Evolutionary conservation across 2,888 invertebrate genomes (phyloP).

Genomic region (Dolichomitus sp.): DNA sequence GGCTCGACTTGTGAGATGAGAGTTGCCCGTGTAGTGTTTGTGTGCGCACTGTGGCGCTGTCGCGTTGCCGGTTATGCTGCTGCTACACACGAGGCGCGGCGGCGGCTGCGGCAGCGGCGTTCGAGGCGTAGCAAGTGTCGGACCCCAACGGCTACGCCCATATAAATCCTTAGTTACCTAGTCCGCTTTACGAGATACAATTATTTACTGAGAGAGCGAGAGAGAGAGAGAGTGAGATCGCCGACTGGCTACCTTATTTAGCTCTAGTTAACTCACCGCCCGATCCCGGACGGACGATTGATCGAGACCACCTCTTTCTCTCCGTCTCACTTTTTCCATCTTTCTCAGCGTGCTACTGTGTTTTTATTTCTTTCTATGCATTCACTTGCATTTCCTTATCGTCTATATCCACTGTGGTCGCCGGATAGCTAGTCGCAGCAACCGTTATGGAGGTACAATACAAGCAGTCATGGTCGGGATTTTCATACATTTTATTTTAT

Average conservation of each 20-base stretch:
- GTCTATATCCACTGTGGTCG: background rate
- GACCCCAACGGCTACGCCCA: constrained; percentile 79
- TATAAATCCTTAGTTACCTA: constrained; percentile 81
- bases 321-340: constrained; percentile 50
- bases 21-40: constrained; percentile 69
- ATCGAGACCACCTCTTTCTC: constrained; percentile 69
- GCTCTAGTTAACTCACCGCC: constrained; percentile 78
- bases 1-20: constrained; percentile 18
- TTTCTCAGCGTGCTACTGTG: constrained; percentile 24
- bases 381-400: constrained; percentile 37
- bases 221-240: constrained; percentile 61
- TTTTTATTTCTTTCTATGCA: constrained; percentile 9
- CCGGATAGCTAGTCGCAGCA: background rate
- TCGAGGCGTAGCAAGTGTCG: constrained; percentile 76
- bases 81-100: constrained; percentile 51
- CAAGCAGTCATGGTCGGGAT: background rate
- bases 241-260: constrained; percentile 78
- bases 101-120: constrained; percentile 48
- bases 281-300: constrained; percentile 73
- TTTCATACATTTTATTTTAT: background rate
- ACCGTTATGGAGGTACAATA: constrained; percentile 8
- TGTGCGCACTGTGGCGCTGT: constrained; percentile 42
- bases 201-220: constrained; percentile 75
- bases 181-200: constrained; percentile 80
- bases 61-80: constrained; percentile 55